Conservation (phyloP, 2,888 invertebrate species). For the Microctonus aethiopoides region DNA sequence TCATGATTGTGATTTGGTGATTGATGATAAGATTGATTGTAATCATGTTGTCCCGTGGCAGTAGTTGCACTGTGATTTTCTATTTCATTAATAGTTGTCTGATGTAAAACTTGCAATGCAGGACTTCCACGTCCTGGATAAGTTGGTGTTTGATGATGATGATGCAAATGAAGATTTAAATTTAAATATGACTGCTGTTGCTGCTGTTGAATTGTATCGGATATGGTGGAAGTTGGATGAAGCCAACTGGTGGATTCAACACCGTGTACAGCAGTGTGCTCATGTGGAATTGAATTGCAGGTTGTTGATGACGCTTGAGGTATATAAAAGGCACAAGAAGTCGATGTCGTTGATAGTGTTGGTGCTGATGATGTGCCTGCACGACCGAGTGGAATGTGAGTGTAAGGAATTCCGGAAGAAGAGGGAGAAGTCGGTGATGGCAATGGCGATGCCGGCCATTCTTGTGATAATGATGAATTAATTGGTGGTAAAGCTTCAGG, state of each 20-base stretch:
- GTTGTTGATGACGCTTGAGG: constrained; percentile 50
- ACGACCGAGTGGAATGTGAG: constrained; percentile 42
- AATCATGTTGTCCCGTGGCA: constrained; percentile 45
- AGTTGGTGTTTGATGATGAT: constrained; percentile 63
- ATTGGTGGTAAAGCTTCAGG: constrained; percentile 54
- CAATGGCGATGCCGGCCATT: constrained; percentile 63
- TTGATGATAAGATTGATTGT: constrained; percentile 54
- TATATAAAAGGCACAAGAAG: constrained; percentile 58
- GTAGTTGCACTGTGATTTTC: constrained; percentile 69
- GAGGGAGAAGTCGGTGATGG: constrained; percentile 60
- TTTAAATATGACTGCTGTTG: constrained; percentile 69
- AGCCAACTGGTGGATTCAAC: constrained; percentile 53
- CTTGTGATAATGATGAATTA: constrained; percentile 51
- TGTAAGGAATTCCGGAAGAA: constrained; percentile 51
- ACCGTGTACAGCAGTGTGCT: constrained; percentile 51
- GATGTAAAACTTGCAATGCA: constrained; percentile 73
- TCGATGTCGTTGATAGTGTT: constrained; percentile 50
- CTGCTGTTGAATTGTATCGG: constrained; percentile 71
- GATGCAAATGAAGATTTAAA: constrained; percentile 63
- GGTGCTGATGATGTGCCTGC: constrained; percentile 29
- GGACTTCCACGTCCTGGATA: constrained; percentile 61
- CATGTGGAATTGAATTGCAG: constrained; percentile 50
- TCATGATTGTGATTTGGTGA: constrained; percentile 35
- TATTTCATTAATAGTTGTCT: constrained; percentile 69
- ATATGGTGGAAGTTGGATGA: constrained; percentile 63